Base-by-base conservation (phyloP, 2,113 vertebrate genomes). In the Dryoscopus gambensis region DNA sequence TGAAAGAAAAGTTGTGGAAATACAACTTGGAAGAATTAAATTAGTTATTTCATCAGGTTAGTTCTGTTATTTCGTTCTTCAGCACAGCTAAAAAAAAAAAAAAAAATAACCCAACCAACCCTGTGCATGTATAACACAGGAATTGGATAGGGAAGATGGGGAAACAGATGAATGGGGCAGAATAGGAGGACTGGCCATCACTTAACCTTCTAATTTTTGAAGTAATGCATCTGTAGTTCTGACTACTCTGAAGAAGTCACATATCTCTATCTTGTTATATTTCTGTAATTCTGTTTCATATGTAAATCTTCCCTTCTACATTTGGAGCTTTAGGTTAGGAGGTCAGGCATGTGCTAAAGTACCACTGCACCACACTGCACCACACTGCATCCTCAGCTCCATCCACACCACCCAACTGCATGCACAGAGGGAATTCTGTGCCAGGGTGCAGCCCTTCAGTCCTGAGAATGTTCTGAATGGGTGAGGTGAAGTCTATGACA, bases 321-420 rank as follows among this genome's bases (percentile, higher is more conserved):
- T 65, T 80, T 59, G 80, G 44, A 80, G 30, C 5, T 80, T 59
- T 79, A 28, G 13, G 3, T 63, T 31, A 42, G 7, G 30, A 68
- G 14, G 4, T 49, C 0, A 4, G 39, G 19, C 11, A 56, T 3
- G 2, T 67, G 62, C 11, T 30, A 8, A 82, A 60, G 9, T 23
- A 22, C 19, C 1, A 1, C 33, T 22, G 23, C 13, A 55, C 23
- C 25, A 37, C 1, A 1, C 33, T 22, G 23, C 13, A 55, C 23
- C 25, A 37, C 13, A 17, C 8, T 68, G 35, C 14, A 47, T 39
- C 37, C 44, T 60, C 63, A 74, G 23, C 23, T 84, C 30, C 55
- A 30, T 13, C 7, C 5, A 27, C 27, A 42, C 3, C 22, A 28
- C 5, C 22, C 44, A 77, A 2, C 15, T 60, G 44, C 30, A 9